phyloP scores from a whole-genome alignment of 2,888 invertebrate genomes.

The Hirtodrosophila duncani region DNA sequence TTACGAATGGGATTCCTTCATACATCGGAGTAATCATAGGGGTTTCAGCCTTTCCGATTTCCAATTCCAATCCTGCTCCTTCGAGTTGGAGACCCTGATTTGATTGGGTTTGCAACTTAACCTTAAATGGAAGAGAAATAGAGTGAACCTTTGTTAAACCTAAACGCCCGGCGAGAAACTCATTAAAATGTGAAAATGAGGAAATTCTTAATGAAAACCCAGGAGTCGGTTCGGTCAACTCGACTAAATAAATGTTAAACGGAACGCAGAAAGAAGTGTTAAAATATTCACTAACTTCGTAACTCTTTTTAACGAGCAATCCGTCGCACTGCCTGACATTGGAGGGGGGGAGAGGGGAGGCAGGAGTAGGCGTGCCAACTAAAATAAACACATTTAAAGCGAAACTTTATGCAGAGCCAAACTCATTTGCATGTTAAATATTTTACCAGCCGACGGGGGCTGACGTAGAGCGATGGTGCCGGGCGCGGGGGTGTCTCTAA shows the following conservation, averaged over 20 bases:
- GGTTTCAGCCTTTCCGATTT: too few relatives aligned
- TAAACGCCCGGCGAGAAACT: too few relatives aligned
- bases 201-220: constrained; percentile 14
- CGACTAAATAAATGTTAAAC: constrained; percentile 66
- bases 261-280: constrained; percentile 65
- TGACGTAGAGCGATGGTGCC: background rate
- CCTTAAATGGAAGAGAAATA: too few relatives aligned
- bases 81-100: too few relatives aligned
- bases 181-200: too few relatives aligned
- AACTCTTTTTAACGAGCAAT: constrained; percentile 68
- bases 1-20: too few relatives aligned
- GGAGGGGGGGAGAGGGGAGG: background rate
- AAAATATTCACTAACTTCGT: constrained; percentile 72
- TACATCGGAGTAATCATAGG: too few relatives aligned
- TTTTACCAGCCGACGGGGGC: constrained; percentile 41
- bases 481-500: background rate
- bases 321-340: constrained; percentile 8
- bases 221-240: constrained; percentile 5
- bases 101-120: too few relatives aligned
- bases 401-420: constrained; percentile 71
- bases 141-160: too few relatives aligned
- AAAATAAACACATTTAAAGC: constrained; percentile 72
- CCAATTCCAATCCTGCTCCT: too few relatives aligned
- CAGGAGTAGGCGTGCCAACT: constrained; percentile 52
- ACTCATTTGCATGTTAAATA: constrained; percentile 71